Evolutionary conservation across 2,113 vertebrate species (phyloP), one percentile per base, ranked within the genome.

Genomic region (Vulpes ferrilata): DNA sequence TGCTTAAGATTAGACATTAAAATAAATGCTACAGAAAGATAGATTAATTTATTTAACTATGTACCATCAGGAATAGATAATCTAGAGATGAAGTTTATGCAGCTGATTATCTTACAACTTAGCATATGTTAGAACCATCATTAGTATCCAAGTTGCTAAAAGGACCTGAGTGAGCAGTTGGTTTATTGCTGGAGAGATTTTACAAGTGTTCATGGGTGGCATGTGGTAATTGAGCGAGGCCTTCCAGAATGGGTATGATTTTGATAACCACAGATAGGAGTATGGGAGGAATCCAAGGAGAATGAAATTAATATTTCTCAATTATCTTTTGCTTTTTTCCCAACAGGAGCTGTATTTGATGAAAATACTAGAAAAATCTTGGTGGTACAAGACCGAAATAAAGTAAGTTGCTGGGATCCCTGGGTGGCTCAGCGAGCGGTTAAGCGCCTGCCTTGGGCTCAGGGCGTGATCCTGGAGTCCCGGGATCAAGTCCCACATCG

Each of bases 301-400:
- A 88, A 38, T 90, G 76, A 96, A 94, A 78, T 89, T 38, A 73
- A 38, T 90, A 53, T 82, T 95, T 89, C 78, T 88, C 2, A 13
- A 27, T 95, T 91, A 64, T 69, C 16, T 83, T 38, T 43, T 65
- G 20, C 35, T 64, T 92, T 98, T 32, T 43, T 10, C 95, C 59
- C 27, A 55, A 93, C 91, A 99, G 99, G 99, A 98, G 99, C 99
- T 95, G 99, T 99, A 76, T 99, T 99, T 69, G 99, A 99, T 97
- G 99, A 99, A 98, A 98, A 98, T 59, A 99, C 98, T 74, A 99
- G 99, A 67, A 99, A 99, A 97, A 99, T 99, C 96, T 97, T 99
- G n/a, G 99, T 99, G 3, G 99, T 99, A 87, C 99, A 99, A 97
- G 99, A 99, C 98, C 99, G 98, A 98, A 99, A 99, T 97, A 99